Base-by-base conservation (phyloP, 2,888 invertebrate genomes). In the Syrista parreyssii region DNA sequence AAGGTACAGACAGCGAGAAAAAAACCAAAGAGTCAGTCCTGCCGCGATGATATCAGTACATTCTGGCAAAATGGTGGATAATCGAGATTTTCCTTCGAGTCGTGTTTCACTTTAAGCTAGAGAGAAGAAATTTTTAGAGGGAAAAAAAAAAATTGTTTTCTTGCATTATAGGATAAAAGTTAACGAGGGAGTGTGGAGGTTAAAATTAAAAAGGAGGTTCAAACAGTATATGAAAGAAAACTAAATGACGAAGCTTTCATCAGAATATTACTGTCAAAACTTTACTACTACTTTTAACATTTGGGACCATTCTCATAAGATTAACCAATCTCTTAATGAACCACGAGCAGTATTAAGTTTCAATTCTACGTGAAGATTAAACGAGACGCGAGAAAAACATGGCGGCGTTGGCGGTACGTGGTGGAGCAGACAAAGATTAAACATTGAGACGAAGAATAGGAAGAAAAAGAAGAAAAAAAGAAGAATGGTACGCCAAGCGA, bases 291-390 rank as follows among this genome's bases (percentile, higher is more conserved):
- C 85, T 89, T 86, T 86, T 87, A 88, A 89, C 86, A 88, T 88
- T 89, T 88, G 89, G 89, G 89, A 90, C 89, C 89, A 90, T 86
- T 86, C 86, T 89, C 87, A 85, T 88, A 87, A 87, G 87, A 84
- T 79, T 85, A 83, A 82, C 80, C 84, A 85, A 83, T 84, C 81
- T 80, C 81, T 83, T 82, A 82, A 82, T 80, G 81, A 82, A 83
- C 83, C 84, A 80, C 83, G 80, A 84, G 82, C 88, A 84, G 88
- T 87, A 88, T 87, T 87, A 86, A 84, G 82, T 82, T 84, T 86
- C 83, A 84, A 84, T 84, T 85, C 84, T 78, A 84, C 80, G 73
- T 73, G 74, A 77, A 68, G 79, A 35, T 74, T 78, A 73, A 77
- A 71, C 34, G 73, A 76, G 69, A 73, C 71, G 75, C 76, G 74